Evolutionary conservation across 1,140 invertebrate species (phyloP).

Genomic region (Hyposmocoma kahamanoa): DNA sequence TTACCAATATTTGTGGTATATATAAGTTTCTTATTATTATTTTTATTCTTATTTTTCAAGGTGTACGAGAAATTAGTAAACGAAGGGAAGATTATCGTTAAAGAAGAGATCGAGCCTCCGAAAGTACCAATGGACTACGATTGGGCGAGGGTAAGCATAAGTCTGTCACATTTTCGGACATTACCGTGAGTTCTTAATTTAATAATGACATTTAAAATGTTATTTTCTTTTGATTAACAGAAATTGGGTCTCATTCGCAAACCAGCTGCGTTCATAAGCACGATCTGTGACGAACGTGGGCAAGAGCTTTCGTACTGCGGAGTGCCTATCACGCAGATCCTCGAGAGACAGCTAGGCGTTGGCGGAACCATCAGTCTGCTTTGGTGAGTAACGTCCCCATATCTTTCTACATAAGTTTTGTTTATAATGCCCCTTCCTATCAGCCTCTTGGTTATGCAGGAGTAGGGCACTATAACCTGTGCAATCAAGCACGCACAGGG

Average conservation of each 20-base stretch:
- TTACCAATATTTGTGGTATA: no score
- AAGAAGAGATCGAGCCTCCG: slow-evolving; percentile 95
- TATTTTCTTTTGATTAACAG: slow-evolving; percentile 58
- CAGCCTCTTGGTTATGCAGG: no score
- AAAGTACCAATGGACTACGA: slow-evolving; percentile 99
- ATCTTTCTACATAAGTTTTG: no score
- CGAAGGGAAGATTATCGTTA: slow-evolving; percentile 88
- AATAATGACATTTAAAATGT: no score
- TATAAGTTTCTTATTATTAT: no score
- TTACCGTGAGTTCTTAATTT: no score
- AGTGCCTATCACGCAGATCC: slow-evolving; percentile 97
- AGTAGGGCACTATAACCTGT: no score
- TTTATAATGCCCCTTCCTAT: no score
- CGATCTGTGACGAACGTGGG: slow-evolving; percentile 98
- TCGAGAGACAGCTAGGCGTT: slow-evolving; percentile 93
- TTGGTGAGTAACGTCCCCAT: no score
- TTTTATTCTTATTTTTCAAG: slow-evolving; percentile 36
- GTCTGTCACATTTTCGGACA: no score
- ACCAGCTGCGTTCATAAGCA: slow-evolving; percentile 99
- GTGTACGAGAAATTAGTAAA: slow-evolving; percentile 88
- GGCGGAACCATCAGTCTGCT: slow-evolving; percentile 97
- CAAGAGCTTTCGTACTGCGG: slow-evolving; percentile 98
- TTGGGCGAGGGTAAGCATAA: slow-evolving; percentile 95
- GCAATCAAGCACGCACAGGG: no score
- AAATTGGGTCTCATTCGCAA: slow-evolving; percentile 98